Conservation (phyloP, 2,888 invertebrate species). For the Diarsia mendica region DNA sequence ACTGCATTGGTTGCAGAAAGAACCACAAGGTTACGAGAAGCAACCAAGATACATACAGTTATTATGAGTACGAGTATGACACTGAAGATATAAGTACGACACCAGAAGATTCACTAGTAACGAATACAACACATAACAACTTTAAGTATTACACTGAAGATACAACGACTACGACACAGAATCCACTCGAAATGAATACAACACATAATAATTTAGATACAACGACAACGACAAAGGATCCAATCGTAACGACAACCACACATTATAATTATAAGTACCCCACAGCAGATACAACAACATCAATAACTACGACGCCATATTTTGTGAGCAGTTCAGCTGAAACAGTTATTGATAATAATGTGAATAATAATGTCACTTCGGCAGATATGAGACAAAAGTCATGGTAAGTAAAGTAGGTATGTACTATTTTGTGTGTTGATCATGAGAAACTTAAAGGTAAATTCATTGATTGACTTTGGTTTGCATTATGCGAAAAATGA, state of each 20-base stretch:
- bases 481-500: no score
- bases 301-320: background rate
- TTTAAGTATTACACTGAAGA: background rate
- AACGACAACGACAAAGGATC: background rate
- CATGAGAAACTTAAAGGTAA: no score
- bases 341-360: background rate
- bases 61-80: background rate
- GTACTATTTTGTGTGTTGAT: background rate
- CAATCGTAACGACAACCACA: background rate
- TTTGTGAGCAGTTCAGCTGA: slow-evolving; percentile 16
- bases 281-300: background rate
- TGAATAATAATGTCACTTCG: background rate
- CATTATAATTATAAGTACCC: background rate
- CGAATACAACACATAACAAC: background rate
- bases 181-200: background rate
- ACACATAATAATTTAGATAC: background rate
- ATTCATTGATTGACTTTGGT: no score
- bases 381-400: background rate
- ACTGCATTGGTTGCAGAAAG: background rate
- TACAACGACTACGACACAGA: slow-evolving; percentile 19
- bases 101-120: background rate
- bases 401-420: slow-evolving; percentile 10
- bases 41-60: background rate
- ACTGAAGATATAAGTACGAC: slow-evolving; percentile 3
- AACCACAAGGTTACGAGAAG: background rate